phyloP scores from a whole-genome alignment of 2,888 invertebrate species.

The Luperina nickerlii region DNA sequence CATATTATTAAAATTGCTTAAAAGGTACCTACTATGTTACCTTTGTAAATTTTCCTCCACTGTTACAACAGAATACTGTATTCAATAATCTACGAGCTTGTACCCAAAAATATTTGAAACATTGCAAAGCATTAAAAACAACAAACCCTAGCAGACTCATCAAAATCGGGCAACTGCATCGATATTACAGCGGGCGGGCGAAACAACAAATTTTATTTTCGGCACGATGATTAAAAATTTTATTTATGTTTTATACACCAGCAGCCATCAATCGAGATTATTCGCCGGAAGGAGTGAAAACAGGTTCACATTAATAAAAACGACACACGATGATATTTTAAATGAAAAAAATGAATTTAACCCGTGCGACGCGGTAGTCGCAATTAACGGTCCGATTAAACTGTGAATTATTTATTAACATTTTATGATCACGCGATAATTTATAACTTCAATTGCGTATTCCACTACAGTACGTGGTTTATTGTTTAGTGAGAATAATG shows the following conservation, averaged over 20 bases:
- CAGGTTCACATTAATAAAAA: constrained; percentile 76
- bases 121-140: constrained; percentile 42
- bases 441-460: constrained; percentile 62
- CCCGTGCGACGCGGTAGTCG: constrained; percentile 51
- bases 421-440: constrained; percentile 69
- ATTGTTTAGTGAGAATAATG: constrained; percentile 57
- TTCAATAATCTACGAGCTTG: constrained; percentile 14
- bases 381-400: constrained; percentile 80
- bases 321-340: constrained; percentile 76
- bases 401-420: constrained; percentile 79
- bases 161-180: constrained; percentile 65
- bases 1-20: constrained; percentile 4
- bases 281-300: constrained; percentile 72
- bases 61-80: constrained; percentile 7
- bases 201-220: constrained; percentile 69
- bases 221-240: constrained; percentile 72
- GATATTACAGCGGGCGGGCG: constrained; percentile 58
- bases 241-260: constrained; percentile 75
- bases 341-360: constrained; percentile 73
- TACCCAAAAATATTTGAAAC: constrained; percentile 20
- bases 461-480: constrained; percentile 50
- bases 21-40: background rate
- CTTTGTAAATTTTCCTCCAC: background rate
- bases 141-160: constrained; percentile 50
- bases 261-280: constrained; percentile 76